phyloP scores from a whole-genome alignment of 2,113 vertebrate genomes.

The Amphiprion percula region DNA sequence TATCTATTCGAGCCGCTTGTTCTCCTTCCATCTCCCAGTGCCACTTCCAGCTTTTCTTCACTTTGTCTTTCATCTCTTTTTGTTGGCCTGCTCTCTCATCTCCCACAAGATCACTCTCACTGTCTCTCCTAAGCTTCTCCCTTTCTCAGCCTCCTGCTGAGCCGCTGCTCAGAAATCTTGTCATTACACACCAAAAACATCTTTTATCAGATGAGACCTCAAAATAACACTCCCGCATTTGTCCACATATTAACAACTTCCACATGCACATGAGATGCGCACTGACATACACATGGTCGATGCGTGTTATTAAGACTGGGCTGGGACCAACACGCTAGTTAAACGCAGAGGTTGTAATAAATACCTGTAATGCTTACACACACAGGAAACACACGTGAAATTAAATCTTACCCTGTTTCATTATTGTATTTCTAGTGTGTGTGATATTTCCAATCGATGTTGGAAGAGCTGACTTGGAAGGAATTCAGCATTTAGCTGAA shows the following conservation, averaged over 20 bases:
- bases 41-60: constrained; percentile 50
- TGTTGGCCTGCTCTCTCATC: constrained; percentile 41
- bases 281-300: background rate
- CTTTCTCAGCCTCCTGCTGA: constrained; percentile 43
- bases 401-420: background rate
- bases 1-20: constrained; percentile 28
- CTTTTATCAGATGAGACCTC: constrained; percentile 49
- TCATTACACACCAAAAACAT: constrained; percentile 57
- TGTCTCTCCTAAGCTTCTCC: constrained; percentile 11
- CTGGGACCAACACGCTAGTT: background rate
- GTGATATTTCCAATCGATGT: constrained; percentile 22
- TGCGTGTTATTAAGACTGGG: background rate
- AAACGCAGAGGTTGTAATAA: background rate
- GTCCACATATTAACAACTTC: constrained; percentile 17
- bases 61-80: constrained; percentile 61
- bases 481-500: constrained; percentile 31
- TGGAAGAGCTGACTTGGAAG: constrained; percentile 14
- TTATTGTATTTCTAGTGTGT: background rate
- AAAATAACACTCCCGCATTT: constrained; percentile 17
- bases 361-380: background rate
- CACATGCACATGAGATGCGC: background rate
- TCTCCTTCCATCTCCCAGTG: constrained; percentile 26
- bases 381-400: background rate
- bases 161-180: constrained; percentile 45
- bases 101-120: constrained; percentile 29